A percentile compares a stretch with the other conserved stretches of the same genome.
phyloP scores from a whole-genome alignment of 2,888 invertebrate genomes.

The Dynastes tityus region DNA sequence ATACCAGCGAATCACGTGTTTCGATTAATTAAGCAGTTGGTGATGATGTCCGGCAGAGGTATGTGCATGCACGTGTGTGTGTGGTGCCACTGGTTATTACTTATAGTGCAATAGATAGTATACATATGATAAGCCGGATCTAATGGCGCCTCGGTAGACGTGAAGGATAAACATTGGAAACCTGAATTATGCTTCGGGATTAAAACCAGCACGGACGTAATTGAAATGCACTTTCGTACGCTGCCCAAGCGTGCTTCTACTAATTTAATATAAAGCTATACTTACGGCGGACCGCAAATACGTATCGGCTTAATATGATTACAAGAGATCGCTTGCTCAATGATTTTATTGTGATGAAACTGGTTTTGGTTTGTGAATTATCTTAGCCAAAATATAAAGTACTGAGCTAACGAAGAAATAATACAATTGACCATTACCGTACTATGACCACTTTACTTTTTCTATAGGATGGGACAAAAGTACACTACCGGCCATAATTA shows the following conservation, averaged over 20 bases:
- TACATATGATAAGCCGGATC: slow-evolving; percentile 30
- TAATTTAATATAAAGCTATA: not conserved
- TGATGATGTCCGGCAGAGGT: slow-evolving; percentile 27
- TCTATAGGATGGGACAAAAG: too few species aligned
- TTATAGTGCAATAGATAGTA: slow-evolving; percentile 10
- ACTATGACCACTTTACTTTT: too few species aligned
- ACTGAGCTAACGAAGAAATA: too few species aligned
- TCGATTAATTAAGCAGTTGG: slow-evolving; percentile 41
- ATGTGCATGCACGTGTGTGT: not conserved
- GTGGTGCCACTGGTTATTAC: slow-evolving; percentile 8
- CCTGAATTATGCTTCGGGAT: slow-evolving; percentile 16
- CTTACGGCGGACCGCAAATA: too few species aligned
- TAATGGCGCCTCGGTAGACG: slow-evolving; percentile 33
- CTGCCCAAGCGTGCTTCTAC: not conserved
- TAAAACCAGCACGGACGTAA: slow-evolving; percentile 10
- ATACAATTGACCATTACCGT: too few species aligned
- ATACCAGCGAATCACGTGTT: slow-evolving; percentile 38
- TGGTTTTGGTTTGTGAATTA: too few species aligned
- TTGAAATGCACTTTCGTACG: slow-evolving; percentile 23
- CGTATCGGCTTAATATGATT: too few species aligned
- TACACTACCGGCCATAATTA: too few species aligned
- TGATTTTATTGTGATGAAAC: too few species aligned
- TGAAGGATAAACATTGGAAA: slow-evolving; percentile 25
- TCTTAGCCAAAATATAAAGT: too few species aligned
- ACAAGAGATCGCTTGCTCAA: too few species aligned